Evolutionary conservation across 2,888 invertebrate genomes (phyloP), one percentile per base, ranked within the genome.

Genomic region (Hartigia nigra): DNA sequence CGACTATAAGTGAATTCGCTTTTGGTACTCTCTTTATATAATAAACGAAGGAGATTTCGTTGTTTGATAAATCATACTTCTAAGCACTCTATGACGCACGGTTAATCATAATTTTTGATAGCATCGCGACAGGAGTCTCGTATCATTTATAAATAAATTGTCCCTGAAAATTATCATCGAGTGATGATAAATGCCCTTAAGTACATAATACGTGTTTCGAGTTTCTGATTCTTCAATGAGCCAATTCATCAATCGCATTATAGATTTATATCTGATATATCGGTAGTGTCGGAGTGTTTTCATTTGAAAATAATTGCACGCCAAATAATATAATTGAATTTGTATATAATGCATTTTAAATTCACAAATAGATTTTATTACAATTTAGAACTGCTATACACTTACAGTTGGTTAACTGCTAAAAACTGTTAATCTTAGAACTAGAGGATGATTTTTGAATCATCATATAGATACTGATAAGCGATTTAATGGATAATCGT

Each of bases 11-110:
- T 55, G 39, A 55, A 55, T 55, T 55, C 23, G 39, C 39, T 55
- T 55, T 55, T 55, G 14, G 39, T 55, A 23, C 39, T 55, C 55
- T 70, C 77, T 82, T 84, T 84, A 83, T 84, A 81, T 82, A 85
- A 83, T 81, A 82, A 84, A 74, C 74, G 74, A 76, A 74, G 74
- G 35, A 69, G 74, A 34, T 70, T 80, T 78, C 77, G 31, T 74
- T 75, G 69, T n/a, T 37, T 74, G 82, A 84, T 82, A 84, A 84
- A 75, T 70, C 12, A 31, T 72, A 12, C 74, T 36, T 81, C 84
- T 78, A 76, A 78, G 14, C 70, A 70, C 32, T 74, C 69, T 72
- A 39, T 85, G 85, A 84, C 83, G 84, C 77, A 84, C 77, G 77
- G 78, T 82, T 82, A 69, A 12, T 74, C 36, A 77, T 70, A 77